Base-by-base conservation (phyloP, 2,888 invertebrate species). In the Chironomus riparius region DNA sequence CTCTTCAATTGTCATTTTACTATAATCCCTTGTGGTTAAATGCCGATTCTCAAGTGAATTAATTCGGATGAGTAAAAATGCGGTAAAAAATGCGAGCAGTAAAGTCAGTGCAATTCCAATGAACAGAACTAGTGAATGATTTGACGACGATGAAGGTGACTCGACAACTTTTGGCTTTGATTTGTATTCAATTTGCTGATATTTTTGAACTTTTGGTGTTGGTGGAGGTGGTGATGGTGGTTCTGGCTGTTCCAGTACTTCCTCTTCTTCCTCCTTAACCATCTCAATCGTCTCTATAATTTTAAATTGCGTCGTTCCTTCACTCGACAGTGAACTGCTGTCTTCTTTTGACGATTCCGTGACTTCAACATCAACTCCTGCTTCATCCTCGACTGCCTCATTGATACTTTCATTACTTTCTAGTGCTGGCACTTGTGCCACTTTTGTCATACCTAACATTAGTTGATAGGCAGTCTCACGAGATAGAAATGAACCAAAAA, bases 401-500 rank as follows among this genome's bases (percentile, higher is more conserved):
- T 38, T 38, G 38, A 38, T 38, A 38, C 38, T 38, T 38, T 38
- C 38, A 10, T 69, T 18, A 10, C n/a, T 28, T 38, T 69, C 47
- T 21, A 22, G 21, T 5, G 13, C n/a, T 15, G 56, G 56, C 5
- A 65, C 4, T 89, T 88, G 4, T 88, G 38, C n/a, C 1, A 56
- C 15, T 22, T 74, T 74, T 6, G 47, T 47, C 47, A 74, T 74
- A 7, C 91, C 91, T 81, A 88, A 89, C 93, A 97, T 93, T 78
- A 94, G 88, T 81, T 92, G 91, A 85, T 91, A 94, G 0, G 96
- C 94, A 78, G 91, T 90, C 82, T 97, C 96, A 68, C 96, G 87
- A 47, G 95, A 94, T 79, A 97, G 88, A 78, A 97, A 88, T 77
- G 95, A 95, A 69, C 94, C 94, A 85, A 97, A 97, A 71, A 94